Base-by-base conservation (phyloP, 2,113 vertebrate genomes). In the Cacatua alba region DNA sequence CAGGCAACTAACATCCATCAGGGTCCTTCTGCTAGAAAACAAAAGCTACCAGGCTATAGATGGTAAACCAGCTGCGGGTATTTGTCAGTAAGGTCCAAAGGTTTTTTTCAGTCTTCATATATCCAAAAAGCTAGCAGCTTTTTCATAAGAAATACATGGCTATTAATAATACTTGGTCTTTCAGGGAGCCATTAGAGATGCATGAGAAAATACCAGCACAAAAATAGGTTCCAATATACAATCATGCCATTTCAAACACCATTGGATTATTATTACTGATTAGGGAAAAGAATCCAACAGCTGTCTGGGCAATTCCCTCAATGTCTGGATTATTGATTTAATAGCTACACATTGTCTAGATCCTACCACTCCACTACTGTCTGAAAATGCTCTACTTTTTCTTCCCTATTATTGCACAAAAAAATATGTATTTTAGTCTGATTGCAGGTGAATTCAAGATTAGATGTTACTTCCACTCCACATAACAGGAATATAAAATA, bases 261-360 rank as follows among this genome's bases (percentile, higher is more conserved):
- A 69, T 0, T 91, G 92, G 92, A 91, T 96, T 95, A 97, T 94
- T 88, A 92, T 65, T 77, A 74, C 81, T 82, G 91, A 95, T 95
- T 92, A 94, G 59, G n/a, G 48, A 52, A 43, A 91, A 93, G 92
- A 92, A 92, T n/a, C 63, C 67, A 94, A 70, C 91, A 96, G 92
- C 88, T 96, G 95, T 91, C 94, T 87, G 74, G 77, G 85, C 86
- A 94, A 95, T 91, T 85, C 74, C 91, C 89, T 90, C 5, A 0
- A 28, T 51, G 53, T 86, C 86, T 87, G 96, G 92, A 92, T 95
- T 96, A 97, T 76, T 91, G 72, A 91, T 96, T 96, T 94, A 96
- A 94, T 85, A 96, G 80, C 88, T 74, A 82, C 53, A 82, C 69
- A 64, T 69, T 89, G 75, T 92, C 94, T 89, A 82, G 64, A 86